Evolutionary conservation across 2,113 vertebrate genomes (phyloP).

Genomic region (Glaucidium brasilianum): DNA sequence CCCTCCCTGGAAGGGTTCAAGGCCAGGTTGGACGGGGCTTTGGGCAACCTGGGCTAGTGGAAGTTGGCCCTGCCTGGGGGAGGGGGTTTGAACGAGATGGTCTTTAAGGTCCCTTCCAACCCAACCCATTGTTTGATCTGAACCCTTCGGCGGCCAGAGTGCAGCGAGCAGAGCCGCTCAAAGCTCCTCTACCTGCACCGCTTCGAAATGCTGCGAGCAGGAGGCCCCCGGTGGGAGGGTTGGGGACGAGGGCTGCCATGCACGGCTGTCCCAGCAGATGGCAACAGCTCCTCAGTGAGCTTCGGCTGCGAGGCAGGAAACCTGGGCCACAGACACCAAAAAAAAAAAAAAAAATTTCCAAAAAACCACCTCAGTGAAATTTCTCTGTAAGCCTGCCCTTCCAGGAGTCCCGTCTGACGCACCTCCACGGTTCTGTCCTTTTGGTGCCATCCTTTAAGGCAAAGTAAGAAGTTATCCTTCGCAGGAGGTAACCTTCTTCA

Average conservation of each 20-base stretch:
- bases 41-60: no score
- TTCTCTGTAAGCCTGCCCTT: accelerated
- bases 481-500: not conserved
- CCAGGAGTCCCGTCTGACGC: accelerated
- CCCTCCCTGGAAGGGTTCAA: no score
- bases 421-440: not conserved
- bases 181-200: accelerated
- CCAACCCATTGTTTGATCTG: no score
- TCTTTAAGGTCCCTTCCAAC: no score
- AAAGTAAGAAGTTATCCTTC: not conserved
- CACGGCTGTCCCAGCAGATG: constrained; percentile 63
- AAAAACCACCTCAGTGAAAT: not conserved
- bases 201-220: not conserved
- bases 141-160: not conserved
- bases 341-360: not conserved
- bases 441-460: not conserved
- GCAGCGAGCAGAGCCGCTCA: not conserved
- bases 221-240: no score
- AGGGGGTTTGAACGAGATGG: no score
- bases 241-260: not conserved
- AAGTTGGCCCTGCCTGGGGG: no score
- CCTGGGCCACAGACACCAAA: not conserved
- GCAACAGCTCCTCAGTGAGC: constrained; percentile 59
- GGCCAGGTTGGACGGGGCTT: no score
- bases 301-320: not conserved